Conservation (phyloP, 2,888 invertebrate genomes). For the Hirtodrosophila cameraria region DNA sequence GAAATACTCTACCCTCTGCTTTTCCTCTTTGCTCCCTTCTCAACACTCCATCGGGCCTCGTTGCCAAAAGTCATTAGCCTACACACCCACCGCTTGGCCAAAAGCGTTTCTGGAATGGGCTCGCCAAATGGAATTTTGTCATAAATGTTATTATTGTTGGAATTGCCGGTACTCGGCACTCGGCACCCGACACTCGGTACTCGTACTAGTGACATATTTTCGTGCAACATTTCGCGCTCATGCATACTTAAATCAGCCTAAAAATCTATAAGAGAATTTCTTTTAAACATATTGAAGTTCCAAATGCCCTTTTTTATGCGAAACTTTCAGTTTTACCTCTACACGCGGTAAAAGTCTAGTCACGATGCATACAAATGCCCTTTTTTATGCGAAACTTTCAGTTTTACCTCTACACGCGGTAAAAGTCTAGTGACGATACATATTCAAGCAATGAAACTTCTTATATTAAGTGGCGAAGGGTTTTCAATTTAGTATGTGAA, state of each 20-base stretch:
- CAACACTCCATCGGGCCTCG: not conserved
- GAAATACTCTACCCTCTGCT: conserved; percentile 47
- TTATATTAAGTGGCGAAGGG: too few species aligned
- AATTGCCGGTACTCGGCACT: too few species aligned
- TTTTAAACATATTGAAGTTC: rapidly evolving
- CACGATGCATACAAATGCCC: too few species aligned
- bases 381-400: too few species aligned
- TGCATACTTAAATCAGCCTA: conserved; percentile 70
- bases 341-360: too few species aligned
- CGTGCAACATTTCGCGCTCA: conserved; percentile 72
- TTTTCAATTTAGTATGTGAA: too few species aligned
- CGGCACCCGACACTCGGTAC: too few species aligned
- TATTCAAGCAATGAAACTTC: too few species aligned
- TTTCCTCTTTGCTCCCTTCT: too few species aligned
- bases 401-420: too few species aligned
- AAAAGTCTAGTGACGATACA: too few species aligned
- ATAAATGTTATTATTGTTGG: conserved; percentile 63
- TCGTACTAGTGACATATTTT: conserved; percentile 71
- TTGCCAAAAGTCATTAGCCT: conserved; percentile 76
- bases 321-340: too few species aligned
- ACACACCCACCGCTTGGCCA: conserved; percentile 67
- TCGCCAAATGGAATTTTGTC: conserved; percentile 78
- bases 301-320: conserved; percentile 15
- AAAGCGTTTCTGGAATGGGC: conserved; percentile 31
- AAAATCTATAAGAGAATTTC: conserved; percentile 12